Evolutionary conservation across 1,140 invertebrate genomes (phyloP), one percentile per base, ranked within the genome.

Genomic region (Camponotus floridanus): DNA sequence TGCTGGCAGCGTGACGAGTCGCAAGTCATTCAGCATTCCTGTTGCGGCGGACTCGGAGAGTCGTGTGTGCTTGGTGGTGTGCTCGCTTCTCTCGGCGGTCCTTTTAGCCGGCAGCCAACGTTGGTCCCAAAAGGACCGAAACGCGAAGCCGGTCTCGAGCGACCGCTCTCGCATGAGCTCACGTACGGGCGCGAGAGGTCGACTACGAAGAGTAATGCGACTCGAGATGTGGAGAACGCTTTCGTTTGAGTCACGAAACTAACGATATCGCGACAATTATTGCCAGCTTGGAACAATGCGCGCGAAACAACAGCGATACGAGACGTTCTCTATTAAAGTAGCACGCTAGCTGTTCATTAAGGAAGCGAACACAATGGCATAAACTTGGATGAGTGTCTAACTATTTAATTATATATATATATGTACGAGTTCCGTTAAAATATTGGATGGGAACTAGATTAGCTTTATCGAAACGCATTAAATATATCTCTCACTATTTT

Each of bases 1-100:
- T 39, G 76, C 76, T 81, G 48, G 73, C 86, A 85, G 70, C 62
- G 45, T 76, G 86, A 85, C 86, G 81, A 87, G 62, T 85, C 81
- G 86, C 86, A 78, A 87, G 86, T 87, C 86, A 87, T 87, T 86
- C 86, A 57, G 86, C 86, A 87, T 87, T 87, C 86, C 86, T 70
- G 57, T 71, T 78, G 62, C 86, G 64, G 61, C 85, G 64, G 18
- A 67, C 39, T 59, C 45, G 36, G 36, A 57, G 39, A 87, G 61
- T 67, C 76, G 51, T 21, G 13, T 3, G 26, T 5, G 26, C 78
- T 31, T 5, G 48, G 42, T 36, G 26, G 26, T 26, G 26, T 26
- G 26, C 26, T 26, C 0, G 26, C 70, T 33, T 7, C 59, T 33
- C 64, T 55, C 45, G 21, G 45, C 55, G 70, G 70, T 74, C 81